phyloP scores from a whole-genome alignment of 1,140 invertebrate genomes.

The Choristoneura fumiferana region DNA sequence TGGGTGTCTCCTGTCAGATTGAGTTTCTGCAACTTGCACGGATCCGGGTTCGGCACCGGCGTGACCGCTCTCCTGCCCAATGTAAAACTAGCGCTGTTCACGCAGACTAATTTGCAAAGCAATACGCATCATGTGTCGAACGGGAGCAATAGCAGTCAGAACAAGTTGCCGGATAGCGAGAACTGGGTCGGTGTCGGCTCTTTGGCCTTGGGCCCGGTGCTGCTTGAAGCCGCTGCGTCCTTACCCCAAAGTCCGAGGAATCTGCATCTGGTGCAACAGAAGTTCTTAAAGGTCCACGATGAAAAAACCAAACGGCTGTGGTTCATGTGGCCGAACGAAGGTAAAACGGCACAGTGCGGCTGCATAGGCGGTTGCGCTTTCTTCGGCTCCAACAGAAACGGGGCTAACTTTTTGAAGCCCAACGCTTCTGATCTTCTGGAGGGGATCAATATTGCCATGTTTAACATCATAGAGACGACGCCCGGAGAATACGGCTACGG shows the following conservation, averaged over 20 bases:
- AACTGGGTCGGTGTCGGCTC: conserved; percentile 96
- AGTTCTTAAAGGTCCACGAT: conserved; percentile 94
- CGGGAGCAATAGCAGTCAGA: conserved; percentile 58
- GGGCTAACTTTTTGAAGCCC: conserved; percentile 92
- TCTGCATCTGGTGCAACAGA: conserved; percentile 88
- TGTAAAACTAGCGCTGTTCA: conserved; percentile 73
- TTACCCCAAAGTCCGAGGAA: conserved; percentile 86
- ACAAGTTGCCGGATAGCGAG: conserved; percentile 78
- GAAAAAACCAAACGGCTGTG: conserved; percentile 92
- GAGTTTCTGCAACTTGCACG: conserved; percentile 96
- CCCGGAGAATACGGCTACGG: conserved; percentile 89
- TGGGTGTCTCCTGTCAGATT: conserved; percentile 93
- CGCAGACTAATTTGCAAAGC: conserved; percentile 70
- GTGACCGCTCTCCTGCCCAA: conserved; percentile 93
- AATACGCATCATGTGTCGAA: conserved; percentile 63
- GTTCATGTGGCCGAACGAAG: conserved; percentile 94
- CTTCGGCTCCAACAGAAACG: conserved; percentile 94
- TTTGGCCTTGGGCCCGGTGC: conserved; percentile 92
- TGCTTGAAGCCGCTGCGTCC: conserved; percentile 95
- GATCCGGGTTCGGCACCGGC: conserved; percentile 92
- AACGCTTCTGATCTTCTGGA: conserved; percentile 88
- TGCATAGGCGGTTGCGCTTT: conserved; percentile 97
- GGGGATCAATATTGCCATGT: conserved; percentile 88
- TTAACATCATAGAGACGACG: conserved; percentile 73
- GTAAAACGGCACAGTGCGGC: conserved; percentile 87